Evolutionary conservation across 53 echinoderm and acorn worm genomes (phyloP), one percentile per base, ranked within the genome.

Genomic region (Holothuria leucospilota): DNA sequence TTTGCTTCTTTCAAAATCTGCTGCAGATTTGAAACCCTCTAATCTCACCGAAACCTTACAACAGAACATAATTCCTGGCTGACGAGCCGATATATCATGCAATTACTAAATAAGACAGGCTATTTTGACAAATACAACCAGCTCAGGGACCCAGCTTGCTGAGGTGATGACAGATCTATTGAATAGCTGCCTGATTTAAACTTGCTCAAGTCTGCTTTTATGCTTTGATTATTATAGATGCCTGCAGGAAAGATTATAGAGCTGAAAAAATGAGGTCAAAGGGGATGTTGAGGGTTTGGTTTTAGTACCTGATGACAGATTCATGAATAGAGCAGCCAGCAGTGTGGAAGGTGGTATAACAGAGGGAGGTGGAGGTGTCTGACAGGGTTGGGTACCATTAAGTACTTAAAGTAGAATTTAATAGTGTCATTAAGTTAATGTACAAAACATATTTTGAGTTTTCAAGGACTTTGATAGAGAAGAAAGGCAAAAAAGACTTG

Each of bases 91-190:
- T 75, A 75, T 51, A 75, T 75, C 75, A 75, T 75, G 75, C 75
- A 75, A 75, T 75, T 75, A 75, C 75, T 51, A 51, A 75, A 75
- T 75, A 51, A 51, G 75, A 75, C 75, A 75, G 49, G 75, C 49
- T 75, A 75, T 75, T 75, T 75, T 75, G 75, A 75, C 75, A 75
- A 75, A 75, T 75, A 75, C 15, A 40, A 49, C 51, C 75, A 75
- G 75, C 75, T 75, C 75, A 26, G 75, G 75, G 75, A 52, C 52
- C 75, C 52, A 49, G 52, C 49, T 51, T 75, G 20, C 25, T 49
- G 15, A 75, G 75, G 75, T 75, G 75, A 75, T 75, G 75, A 75
- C 75, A 75, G 75, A 75, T 75, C 39, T 52, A 49, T 75, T 49
- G 24, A 23, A 21, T 14, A 20, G 27, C 13, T 72, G 27, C 39